Conservation (phyloP, 2,888 invertebrate species). For the Eledone cirrhosa region DNA sequence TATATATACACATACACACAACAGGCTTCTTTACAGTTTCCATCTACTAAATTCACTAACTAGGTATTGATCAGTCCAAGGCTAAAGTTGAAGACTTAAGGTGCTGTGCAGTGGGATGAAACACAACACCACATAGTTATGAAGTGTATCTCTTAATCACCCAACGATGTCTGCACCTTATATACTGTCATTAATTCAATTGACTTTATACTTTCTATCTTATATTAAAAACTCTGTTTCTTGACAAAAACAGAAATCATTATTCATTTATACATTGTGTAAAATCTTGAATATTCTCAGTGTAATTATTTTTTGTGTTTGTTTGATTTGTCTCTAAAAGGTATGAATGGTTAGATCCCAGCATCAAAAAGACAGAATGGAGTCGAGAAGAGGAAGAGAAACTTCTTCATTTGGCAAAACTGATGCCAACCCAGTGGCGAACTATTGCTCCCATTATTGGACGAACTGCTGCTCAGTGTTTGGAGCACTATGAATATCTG, state of each 20-base stretch:
- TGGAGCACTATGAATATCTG: constrained; percentile 96
- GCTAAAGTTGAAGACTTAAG: too few species aligned
- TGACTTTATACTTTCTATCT: too few species aligned
- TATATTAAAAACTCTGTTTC: too few species aligned
- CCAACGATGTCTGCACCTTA: too few species aligned
- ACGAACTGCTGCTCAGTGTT: constrained; percentile 96
- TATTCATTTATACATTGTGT: background rate
- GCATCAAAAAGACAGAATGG: constrained; percentile 99
- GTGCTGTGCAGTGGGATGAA: too few species aligned
- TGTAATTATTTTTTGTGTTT: background rate
- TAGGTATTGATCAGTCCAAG: too few species aligned
- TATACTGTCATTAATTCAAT: too few species aligned
- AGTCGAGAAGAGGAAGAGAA: constrained; percentile 99
- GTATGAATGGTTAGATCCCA: constrained; percentile 99
- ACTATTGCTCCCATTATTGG: constrained; percentile 99
- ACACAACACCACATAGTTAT: too few species aligned
- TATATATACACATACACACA: too few species aligned
- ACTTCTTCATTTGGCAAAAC: constrained; percentile 92
- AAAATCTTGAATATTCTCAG: background rate
- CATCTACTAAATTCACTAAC: background rate
- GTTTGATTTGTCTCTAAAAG: constrained; percentile 39
- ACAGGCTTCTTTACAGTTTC: too few species aligned
- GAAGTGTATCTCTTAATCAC: too few species aligned
- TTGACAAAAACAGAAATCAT: too few species aligned
- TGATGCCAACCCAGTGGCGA: constrained; percentile 99